A percentile compares a stretch with the other conserved stretches of the same genome.
Evolutionary conservation across 1,140 invertebrate species (phyloP).

Genomic region (Scaptomyza graminum): DNA sequence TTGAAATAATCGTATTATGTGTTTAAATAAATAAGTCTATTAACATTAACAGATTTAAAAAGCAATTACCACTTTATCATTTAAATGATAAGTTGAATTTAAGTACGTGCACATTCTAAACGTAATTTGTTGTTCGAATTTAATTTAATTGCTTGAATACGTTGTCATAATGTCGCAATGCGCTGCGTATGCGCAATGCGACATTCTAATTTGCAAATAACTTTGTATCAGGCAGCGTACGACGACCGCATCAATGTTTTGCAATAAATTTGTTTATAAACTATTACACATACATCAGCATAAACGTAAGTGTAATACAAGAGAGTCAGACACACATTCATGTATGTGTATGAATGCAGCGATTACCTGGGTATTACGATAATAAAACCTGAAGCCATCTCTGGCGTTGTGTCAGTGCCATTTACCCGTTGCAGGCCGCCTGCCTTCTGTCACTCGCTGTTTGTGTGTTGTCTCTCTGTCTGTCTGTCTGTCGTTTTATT

Average conservation of each 20-base stretch:
- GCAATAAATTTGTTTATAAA: constrained; percentile 58
- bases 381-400: constrained; percentile 60
- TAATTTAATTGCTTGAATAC: constrained; percentile 13
- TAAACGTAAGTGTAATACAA: constrained; percentile 1
- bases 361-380: constrained; percentile 69
- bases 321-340: constrained; percentile 31
- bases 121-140: constrained; percentile 3
- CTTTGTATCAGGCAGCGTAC: constrained; percentile 21
- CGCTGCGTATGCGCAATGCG: constrained; percentile 44
- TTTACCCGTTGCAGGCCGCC: constrained; percentile 40
- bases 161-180: background rate
- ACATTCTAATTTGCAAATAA: constrained; percentile 64
- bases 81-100: background rate
- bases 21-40: too few species aligned
- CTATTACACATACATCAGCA: constrained; percentile 35
- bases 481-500: constrained; percentile 66
- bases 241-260: constrained; percentile 47
- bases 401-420: constrained; percentile 50
- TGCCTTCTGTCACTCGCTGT: constrained; percentile 17
- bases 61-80: background rate
- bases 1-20: constrained; percentile 1
- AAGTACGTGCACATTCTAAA: constrained; percentile 24
- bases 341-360: constrained; percentile 18
- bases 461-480: background rate
- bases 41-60: background rate